These are phyloP conservation scores for Notodonta dromedarius DNA, from an alignment of 2,888 invertebrate species.

Conservation along the genomic window DNA sequence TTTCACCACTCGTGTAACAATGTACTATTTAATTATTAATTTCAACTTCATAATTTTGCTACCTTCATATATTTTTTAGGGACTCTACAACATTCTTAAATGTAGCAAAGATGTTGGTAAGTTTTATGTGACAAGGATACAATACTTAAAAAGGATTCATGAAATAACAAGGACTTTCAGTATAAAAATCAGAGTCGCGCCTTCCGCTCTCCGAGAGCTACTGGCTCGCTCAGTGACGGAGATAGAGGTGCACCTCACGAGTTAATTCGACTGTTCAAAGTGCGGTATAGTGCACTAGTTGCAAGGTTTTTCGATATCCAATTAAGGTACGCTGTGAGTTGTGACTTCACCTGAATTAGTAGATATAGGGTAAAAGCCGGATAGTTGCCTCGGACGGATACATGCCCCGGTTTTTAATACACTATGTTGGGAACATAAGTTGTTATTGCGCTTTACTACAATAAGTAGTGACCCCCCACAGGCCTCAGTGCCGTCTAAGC, in stretches of 20 bases:
- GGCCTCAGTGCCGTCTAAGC: no score
- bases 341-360: background rate
- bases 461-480: no score
- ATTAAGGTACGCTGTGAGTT: background rate
- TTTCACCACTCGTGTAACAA: no score
- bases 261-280: slow-evolving; percentile 39
- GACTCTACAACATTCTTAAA: no score
- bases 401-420: no score
- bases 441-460: no score
- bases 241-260: slow-evolving; percentile 35
- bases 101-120: background rate
- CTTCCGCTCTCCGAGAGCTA: slow-evolving; percentile 32
- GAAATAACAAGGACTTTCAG: background rate
- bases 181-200: slow-evolving; percentile 32
- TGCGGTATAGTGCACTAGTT: slow-evolving; percentile 31
- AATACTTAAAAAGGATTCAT: background rate
- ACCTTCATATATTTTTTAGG: no score
- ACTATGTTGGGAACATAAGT: no score
- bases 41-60: no score
- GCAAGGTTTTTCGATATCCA: slow-evolving; percentile 17
- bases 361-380: no score
- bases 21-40: no score
- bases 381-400: no score
- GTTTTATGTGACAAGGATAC: background rate
- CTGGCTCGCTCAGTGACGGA: slow-evolving; percentile 38